phyloP scores from a whole-genome alignment of 2,888 invertebrate species.

The Acleris sparsana region DNA sequence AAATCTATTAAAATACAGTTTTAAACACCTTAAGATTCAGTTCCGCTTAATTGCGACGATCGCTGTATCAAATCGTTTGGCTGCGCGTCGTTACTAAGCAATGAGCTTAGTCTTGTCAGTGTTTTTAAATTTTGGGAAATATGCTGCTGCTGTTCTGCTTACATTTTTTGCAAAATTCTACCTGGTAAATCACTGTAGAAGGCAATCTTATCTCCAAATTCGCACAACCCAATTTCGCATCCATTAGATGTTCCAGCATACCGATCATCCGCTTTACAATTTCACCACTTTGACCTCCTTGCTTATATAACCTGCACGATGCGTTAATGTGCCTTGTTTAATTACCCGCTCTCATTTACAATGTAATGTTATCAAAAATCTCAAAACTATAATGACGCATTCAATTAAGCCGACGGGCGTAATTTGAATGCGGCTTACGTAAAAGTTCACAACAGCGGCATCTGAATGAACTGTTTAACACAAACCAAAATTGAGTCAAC shows the following conservation, averaged over 20 bases:
- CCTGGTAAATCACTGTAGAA: not conserved
- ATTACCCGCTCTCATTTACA: constrained; percentile 31
- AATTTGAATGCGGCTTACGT: constrained; percentile 63
- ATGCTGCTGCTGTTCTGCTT: too few species aligned
- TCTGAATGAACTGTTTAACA: constrained; percentile 66
- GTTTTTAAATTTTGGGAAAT: constrained; percentile 2
- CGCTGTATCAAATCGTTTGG: constrained; percentile 25
- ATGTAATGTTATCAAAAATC: constrained; percentile 35
- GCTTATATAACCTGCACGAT: constrained; percentile 31
- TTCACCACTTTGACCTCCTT: constrained; percentile 33
- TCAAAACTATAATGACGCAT: constrained; percentile 45
- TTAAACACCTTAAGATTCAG: constrained; percentile 18
- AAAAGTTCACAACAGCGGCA: constrained; percentile 56
- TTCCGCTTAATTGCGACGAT: constrained; percentile 22
- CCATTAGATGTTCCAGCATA: not conserved
- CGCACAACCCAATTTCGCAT: not conserved
- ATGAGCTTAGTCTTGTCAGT: constrained; percentile 13
- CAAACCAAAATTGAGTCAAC: constrained; percentile 51
- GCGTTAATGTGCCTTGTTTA: constrained; percentile 30
- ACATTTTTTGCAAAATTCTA: not conserved
- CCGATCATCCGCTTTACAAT: constrained; percentile 9
- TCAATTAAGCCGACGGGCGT: constrained; percentile 65
- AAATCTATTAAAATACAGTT: constrained; percentile 21
- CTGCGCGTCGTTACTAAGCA: constrained; percentile 14
- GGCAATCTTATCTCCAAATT: constrained; percentile 8